Evolutionary conservation across 2,113 vertebrate species (phyloP).

Genomic region (Lynx canadensis): DNA sequence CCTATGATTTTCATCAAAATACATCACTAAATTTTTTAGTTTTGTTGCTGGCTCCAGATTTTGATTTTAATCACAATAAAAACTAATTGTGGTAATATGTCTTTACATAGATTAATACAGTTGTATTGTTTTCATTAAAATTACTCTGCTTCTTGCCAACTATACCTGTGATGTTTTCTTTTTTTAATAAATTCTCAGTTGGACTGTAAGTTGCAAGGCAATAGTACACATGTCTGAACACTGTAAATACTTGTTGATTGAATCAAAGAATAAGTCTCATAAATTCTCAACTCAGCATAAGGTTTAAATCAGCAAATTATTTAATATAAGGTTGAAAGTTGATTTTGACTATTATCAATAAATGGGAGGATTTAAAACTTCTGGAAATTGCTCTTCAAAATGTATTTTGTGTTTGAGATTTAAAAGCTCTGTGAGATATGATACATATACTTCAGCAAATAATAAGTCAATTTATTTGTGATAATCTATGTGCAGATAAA

Average conservation of each 20-base stretch:
- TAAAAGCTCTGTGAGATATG: slow-evolving; percentile 13
- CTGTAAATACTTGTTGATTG: slow-evolving; percentile 35
- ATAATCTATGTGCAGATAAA: neutral
- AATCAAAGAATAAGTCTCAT: slow-evolving; percentile 29
- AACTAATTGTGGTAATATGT: slow-evolving; percentile 81
- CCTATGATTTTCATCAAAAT: slow-evolving; percentile 82
- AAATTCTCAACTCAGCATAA: slow-evolving; percentile 30
- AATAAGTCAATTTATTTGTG: neutral
- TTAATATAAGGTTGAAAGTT: slow-evolving; percentile 33
- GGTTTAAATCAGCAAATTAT: slow-evolving; percentile 42
- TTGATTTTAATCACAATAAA: slow-evolving; percentile 80
- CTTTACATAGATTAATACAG: slow-evolving; percentile 73
- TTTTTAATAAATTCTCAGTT: slow-evolving; percentile 33
- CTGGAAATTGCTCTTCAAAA: slow-evolving; percentile 31
- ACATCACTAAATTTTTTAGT: slow-evolving; percentile 82
- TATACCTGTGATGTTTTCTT: slow-evolving; percentile 62
- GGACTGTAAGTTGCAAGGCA: neutral
- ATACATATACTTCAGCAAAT: neutral
- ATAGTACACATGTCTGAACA: neutral
- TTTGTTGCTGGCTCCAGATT: slow-evolving; percentile 76
- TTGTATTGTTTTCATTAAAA: slow-evolving; percentile 55
- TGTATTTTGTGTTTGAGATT: neutral
- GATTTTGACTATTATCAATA: neutral
- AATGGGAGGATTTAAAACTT: slow-evolving; percentile 3
- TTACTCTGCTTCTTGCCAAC: slow-evolving; percentile 70